A percentile compares a stretch with the other conserved stretches of the same genome.
phyloP scores from a whole-genome alignment of 2,888 invertebrate genomes.

The Gastrophysa polygoni region DNA sequence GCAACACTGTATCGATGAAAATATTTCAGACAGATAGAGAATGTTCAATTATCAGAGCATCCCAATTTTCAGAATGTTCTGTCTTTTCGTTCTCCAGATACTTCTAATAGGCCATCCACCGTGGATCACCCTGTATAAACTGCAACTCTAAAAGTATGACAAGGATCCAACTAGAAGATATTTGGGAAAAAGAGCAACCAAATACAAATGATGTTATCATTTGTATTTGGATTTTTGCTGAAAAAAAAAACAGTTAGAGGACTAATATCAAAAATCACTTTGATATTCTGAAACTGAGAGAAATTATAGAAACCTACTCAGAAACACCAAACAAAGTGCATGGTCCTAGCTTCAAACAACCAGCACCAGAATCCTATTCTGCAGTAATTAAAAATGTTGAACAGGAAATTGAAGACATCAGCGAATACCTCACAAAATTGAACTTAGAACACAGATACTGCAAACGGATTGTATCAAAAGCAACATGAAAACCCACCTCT shows the following conservation, averaged over 20 bases:
- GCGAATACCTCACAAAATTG: neutral
- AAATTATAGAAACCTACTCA: neutral
- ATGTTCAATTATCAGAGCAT: too few relatives aligned
- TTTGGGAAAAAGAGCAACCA: constrained; percentile 5
- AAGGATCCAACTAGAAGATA: neutral
- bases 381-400: too few relatives aligned
- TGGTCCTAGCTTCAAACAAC: neutral
- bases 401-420: too few relatives aligned
- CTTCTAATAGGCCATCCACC: too few relatives aligned
- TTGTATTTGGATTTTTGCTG: neutral
- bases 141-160: neutral
- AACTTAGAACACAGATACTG: neutral
- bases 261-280: neutral
- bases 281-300: neutral
- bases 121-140: too few relatives aligned
- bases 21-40: too few relatives aligned
- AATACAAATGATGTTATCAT: neutral
- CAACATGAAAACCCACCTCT: constrained; percentile 1
- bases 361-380: too few relatives aligned
- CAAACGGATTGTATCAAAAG: too few relatives aligned
- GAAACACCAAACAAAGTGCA: neutral
- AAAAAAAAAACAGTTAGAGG: neutral
- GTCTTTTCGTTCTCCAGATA: too few relatives aligned
- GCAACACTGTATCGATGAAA: too few relatives aligned
- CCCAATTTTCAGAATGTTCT: too few relatives aligned